phyloP scores from a whole-genome alignment of 2,797 vertebrate genomes.

The Phylloscopus collybita region DNA sequence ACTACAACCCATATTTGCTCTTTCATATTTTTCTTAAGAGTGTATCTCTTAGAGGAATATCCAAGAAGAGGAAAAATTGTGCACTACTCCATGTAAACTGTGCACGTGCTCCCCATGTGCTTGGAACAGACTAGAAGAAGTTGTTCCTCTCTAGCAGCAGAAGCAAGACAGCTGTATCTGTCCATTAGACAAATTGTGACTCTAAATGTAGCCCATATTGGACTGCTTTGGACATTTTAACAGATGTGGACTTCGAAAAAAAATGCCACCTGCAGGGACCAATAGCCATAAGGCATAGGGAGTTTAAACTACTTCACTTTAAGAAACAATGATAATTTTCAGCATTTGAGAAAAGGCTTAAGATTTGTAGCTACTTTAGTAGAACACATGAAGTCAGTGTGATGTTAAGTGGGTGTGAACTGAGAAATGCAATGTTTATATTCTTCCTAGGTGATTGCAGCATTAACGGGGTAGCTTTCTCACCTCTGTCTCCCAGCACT shows the following conservation, averaged over 20 bases:
- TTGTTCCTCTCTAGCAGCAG: background rate
- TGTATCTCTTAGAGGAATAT: background rate
- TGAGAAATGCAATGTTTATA: background rate
- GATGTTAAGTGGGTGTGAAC: background rate
- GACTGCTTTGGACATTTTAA: background rate
- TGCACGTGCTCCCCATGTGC: background rate
- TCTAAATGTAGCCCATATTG: background rate
- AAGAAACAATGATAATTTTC: background rate
- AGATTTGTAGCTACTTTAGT: background rate
- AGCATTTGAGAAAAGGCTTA: background rate
- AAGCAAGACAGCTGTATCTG: background rate
- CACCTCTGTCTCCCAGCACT: background rate
- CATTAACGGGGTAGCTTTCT: background rate
- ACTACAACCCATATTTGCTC: background rate
- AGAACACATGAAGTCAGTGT: background rate
- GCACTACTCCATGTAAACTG: background rate
- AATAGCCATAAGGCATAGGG: background rate
- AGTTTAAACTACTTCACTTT: background rate
- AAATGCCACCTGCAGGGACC: background rate
- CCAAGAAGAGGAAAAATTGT: background rate
- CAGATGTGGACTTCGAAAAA: background rate
- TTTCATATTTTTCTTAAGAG: background rate
- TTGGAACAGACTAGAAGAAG: background rate
- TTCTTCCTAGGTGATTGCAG: background rate
- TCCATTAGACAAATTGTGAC: background rate